A percentile compares a stretch with the other conserved stretches of the same genome.
phyloP scores from a whole-genome alignment of 2,113 vertebrate species.

The Eulemur macaco region DNA sequence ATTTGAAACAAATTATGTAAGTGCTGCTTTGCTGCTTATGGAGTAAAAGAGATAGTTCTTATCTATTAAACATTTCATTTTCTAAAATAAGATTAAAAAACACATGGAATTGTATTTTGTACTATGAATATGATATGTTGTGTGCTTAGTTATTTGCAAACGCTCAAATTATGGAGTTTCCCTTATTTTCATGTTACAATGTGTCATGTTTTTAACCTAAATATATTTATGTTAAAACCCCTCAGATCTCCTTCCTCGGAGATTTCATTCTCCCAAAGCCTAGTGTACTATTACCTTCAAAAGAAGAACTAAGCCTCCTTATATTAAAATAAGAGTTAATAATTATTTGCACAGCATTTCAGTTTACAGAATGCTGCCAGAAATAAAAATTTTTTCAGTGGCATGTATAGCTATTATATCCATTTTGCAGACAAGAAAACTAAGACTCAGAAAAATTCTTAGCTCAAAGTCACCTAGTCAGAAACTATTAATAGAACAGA shows the following conservation, averaged over 20 bases:
- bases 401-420: neutral
- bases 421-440: neutral
- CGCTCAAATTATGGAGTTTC: conserved; percentile 23
- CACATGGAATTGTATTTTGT: conserved; percentile 54
- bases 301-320: neutral
- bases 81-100: conserved; percentile 69
- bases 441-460: neutral
- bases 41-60: conserved; percentile 69
- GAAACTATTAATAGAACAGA: neutral
- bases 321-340: neutral
- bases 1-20: conserved; percentile 76
- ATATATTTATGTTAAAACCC: conserved; percentile 4
- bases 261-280: neutral
- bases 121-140: neutral
- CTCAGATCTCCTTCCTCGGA: neutral
- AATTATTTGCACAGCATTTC: neutral
- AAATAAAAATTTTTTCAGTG: neutral
- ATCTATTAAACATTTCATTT: conserved; percentile 71
- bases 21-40: conserved; percentile 66
- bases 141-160: conserved; percentile 40
- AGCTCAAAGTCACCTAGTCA: neutral
- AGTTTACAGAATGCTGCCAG: neutral
- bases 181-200: conserved; percentile 37
- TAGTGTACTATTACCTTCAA: neutral
- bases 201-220: conserved; percentile 29